Conservation (phyloP, 2,888 invertebrate genomes). For the Tanypteryx hageni region DNA sequence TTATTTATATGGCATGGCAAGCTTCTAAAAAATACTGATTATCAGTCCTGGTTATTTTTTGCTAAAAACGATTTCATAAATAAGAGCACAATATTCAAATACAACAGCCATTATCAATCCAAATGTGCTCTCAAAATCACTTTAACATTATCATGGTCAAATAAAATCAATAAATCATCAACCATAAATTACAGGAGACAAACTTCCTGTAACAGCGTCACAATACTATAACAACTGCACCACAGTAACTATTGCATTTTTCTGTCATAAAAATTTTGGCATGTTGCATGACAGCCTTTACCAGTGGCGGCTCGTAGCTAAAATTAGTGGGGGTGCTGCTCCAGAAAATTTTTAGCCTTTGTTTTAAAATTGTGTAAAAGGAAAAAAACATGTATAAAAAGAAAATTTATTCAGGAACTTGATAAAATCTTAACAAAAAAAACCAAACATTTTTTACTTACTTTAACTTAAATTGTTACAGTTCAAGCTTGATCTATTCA, state of each 20-base stretch:
- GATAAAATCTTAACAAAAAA: too few relatives aligned
- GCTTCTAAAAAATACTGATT: slow-evolving; percentile 58
- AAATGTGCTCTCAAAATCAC: slow-evolving; percentile 37
- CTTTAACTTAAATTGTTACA: too few relatives aligned
- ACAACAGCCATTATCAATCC: slow-evolving; percentile 34
- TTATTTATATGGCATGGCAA: slow-evolving; percentile 56
- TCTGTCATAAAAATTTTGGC: neutral
- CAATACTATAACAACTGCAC: slow-evolving; percentile 26
- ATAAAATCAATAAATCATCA: slow-evolving; percentile 43
- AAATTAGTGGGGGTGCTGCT: too few relatives aligned
- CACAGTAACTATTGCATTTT: neutral
- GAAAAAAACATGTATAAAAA: too few relatives aligned
- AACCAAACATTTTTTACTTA: too few relatives aligned
- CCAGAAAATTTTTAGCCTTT: too few relatives aligned
- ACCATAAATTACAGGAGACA: neutral
- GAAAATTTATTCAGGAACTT: too few relatives aligned
- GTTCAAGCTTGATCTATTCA: too few relatives aligned
- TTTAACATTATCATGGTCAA: slow-evolving; percentile 30
- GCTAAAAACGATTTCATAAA: slow-evolving; percentile 40
- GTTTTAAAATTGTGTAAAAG: too few relatives aligned
- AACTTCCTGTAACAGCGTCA: neutral
- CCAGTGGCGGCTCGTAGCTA: too few relatives aligned
- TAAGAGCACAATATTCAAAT: slow-evolving; percentile 41
- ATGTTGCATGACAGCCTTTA: neutral
- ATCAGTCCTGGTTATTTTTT: slow-evolving; percentile 18